Percentiles rank a stretch among this genome's conserved stretches.
phyloP scores from a whole-genome alignment of 2,888 invertebrate genomes.

The Coleophora deauratella region DNA sequence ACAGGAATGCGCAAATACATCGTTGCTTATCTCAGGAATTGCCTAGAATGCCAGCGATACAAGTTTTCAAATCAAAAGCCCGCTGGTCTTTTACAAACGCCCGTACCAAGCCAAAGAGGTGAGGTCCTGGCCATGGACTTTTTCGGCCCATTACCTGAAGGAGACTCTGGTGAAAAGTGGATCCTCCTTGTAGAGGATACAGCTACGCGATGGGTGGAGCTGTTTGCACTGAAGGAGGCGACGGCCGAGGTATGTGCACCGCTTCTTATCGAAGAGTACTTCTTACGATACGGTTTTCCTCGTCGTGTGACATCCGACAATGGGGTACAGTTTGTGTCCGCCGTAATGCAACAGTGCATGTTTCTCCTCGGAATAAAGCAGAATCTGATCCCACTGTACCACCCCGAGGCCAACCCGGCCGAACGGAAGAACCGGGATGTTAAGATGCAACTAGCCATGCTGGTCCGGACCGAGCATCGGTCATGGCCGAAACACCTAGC shows the following conservation, averaged over 20 bases:
- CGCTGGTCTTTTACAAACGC: not conserved
- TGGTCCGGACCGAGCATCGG: not conserved
- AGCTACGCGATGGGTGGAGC: conserved; percentile 21
- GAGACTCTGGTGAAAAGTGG: conserved; percentile 17
- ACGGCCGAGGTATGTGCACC: conserved; percentile 16
- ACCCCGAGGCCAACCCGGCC: too few relatives aligned
- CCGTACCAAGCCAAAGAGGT: not conserved
- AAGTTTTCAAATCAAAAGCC: conserved; percentile 14
- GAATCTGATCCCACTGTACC: not conserved
- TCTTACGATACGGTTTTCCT: conserved; percentile 16
- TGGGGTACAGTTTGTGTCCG: conserved; percentile 16
- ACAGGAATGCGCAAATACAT: conserved; percentile 16
- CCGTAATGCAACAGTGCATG: too few relatives aligned
- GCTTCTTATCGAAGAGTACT: too few relatives aligned
- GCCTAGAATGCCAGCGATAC: conserved; percentile 13
- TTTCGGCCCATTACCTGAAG: conserved; percentile 21
- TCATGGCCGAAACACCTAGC: not conserved
- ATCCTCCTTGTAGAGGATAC: conserved; percentile 21
- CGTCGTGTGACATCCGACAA: conserved; percentile 15
- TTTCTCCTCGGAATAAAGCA: not conserved
- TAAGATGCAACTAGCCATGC: not conserved
- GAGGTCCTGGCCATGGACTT: conserved; percentile 5
- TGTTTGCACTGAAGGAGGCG: conserved; percentile 19
- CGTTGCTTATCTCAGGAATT: conserved; percentile 9
- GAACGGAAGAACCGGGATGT: not conserved